Evolutionary conservation across 2,888 invertebrate species (phyloP).

Genomic region (Rotaria sp.): DNA sequence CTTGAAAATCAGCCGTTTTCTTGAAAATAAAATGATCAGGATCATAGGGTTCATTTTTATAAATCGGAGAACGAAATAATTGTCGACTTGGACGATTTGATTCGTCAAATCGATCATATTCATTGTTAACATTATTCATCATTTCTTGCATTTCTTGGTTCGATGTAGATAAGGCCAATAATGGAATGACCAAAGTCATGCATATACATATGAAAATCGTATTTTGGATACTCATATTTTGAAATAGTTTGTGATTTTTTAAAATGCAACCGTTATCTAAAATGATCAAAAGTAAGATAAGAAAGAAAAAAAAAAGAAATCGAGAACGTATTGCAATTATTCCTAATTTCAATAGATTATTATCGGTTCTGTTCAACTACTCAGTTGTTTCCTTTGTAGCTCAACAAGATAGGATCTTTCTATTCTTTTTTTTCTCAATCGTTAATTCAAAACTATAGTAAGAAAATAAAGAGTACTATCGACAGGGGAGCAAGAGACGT

Average conservation of each 20-base stretch:
- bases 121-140: neutral
- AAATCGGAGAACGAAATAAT: neutral
- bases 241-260: neutral
- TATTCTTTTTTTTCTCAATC: neutral
- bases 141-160: neutral
- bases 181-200: neutral
- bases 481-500: no score
- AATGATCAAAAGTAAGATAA: neutral
- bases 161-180: neutral
- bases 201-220: neutral
- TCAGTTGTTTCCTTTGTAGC: neutral
- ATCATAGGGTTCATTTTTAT: neutral
- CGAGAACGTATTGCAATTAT: neutral
- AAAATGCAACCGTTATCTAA: neutral
- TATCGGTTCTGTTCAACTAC: neutral
- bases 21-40: neutral
- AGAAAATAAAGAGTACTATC: neutral
- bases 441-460: neutral
- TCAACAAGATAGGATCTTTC: neutral
- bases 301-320: neutral
- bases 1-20: constrained; percentile 16
- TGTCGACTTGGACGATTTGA: neutral
- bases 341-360: neutral
- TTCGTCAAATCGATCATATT: neutral
- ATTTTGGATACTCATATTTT: neutral